A percentile compares a stretch with the other conserved stretches of the same genome.
Conservation (phyloP, 1,140 invertebrate species). For the Phthorimaea operculella region DNA sequence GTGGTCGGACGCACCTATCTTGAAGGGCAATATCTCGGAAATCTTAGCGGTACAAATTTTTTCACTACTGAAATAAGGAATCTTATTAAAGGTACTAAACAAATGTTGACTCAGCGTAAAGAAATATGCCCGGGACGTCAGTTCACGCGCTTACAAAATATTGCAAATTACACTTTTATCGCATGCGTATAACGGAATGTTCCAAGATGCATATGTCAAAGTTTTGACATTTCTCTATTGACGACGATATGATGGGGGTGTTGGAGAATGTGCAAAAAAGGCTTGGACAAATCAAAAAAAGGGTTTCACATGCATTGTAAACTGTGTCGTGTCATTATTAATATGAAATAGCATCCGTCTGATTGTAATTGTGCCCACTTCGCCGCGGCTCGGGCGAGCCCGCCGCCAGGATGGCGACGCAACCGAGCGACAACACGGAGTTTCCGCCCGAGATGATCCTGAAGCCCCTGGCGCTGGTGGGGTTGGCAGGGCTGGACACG, state of each 20-base stretch:
- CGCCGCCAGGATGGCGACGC: slow-evolving; percentile 46
- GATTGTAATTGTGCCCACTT: neutral
- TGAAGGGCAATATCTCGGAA: too few species aligned
- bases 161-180: too few species aligned
- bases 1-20: too few species aligned
- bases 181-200: too few species aligned
- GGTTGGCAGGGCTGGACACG: slow-evolving; percentile 87
- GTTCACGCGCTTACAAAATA: too few species aligned
- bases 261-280: slow-evolving; percentile 27
- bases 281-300: too few species aligned
- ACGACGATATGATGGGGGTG: slow-evolving; percentile 29
- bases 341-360: slow-evolving; percentile 3
- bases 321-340: neutral
- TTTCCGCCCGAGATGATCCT: slow-evolving; percentile 81
- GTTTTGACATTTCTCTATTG: neutral
- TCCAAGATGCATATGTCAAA: neutral
- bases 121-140: too few species aligned
- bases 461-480: slow-evolving; percentile 85
- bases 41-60: too few species aligned
- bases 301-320: neutral
- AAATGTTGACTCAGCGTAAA: too few species aligned
- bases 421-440: slow-evolving; percentile 70
- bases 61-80: too few species aligned
- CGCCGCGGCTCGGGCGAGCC: neutral
- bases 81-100: too few species aligned